Conservation (phyloP, 2,113 vertebrate species). For the Calyptomena viridis region DNA sequence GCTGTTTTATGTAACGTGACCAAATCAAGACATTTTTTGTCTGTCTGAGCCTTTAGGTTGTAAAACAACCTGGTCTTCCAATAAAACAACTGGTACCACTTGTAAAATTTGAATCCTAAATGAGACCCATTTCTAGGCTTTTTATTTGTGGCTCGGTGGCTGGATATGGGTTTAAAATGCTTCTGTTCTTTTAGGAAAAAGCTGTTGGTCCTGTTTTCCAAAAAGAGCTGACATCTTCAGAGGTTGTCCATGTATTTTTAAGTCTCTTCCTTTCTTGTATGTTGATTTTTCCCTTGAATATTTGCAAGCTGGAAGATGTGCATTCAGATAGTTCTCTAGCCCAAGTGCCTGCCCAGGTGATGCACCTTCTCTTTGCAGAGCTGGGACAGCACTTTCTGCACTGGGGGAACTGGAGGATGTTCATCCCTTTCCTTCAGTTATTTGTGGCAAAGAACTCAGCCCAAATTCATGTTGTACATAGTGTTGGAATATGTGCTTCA, state of each 20-base stretch:
- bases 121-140: neutral
- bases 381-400: neutral
- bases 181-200: neutral
- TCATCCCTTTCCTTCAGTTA: neutral
- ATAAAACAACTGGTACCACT: neutral
- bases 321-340: neutral
- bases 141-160: neutral
- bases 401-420: neutral
- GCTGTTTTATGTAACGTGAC: neutral
- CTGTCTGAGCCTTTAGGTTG: neutral
- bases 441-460: neutral
- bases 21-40: neutral
- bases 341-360: neutral
- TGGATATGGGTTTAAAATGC: neutral
- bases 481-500: neutral
- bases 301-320: neutral
- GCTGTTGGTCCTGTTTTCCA: neutral
- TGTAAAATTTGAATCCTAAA: neutral
- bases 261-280: neutral
- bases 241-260: neutral
- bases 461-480: neutral
- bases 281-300: neutral
- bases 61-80: neutral
- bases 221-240: neutral
- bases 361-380: neutral